Evolutionary conservation across 2,888 invertebrate species (phyloP).

Genomic region (Drosophila monieri): DNA sequence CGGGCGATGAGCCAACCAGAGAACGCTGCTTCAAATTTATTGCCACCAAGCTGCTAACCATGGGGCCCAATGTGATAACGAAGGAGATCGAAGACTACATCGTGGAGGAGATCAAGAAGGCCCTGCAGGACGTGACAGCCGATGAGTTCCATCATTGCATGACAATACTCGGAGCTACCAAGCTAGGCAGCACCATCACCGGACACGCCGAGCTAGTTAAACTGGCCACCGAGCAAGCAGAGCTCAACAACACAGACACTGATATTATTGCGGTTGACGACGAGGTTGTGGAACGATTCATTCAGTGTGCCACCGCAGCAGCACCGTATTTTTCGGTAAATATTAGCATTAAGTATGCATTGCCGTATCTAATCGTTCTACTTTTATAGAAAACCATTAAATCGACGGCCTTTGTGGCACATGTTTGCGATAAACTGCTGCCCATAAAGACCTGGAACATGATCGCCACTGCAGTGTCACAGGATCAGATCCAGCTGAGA

Average conservation of each 20-base stretch:
- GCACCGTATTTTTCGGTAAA: slow-evolving; percentile 94
- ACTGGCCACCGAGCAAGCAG: slow-evolving; percentile 93
- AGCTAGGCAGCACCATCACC: slow-evolving; percentile 90
- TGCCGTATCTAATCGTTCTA: slow-evolving; percentile 3
- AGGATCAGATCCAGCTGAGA: slow-evolving; percentile 89
- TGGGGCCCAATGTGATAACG: slow-evolving; percentile 91
- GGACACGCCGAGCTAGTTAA: slow-evolving; percentile 95
- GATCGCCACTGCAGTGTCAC: slow-evolving; percentile 86
- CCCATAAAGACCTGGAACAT: slow-evolving; percentile 89
- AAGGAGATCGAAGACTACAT: slow-evolving; percentile 94
- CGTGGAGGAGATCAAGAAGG: slow-evolving; percentile 93
- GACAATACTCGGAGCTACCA: slow-evolving; percentile 92
- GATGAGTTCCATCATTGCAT: slow-evolving; percentile 96
- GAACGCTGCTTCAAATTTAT: slow-evolving; percentile 95
- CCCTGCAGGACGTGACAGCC: slow-evolving; percentile 93
- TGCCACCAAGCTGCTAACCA: slow-evolving; percentile 91
- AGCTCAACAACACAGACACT: slow-evolving; percentile 88
- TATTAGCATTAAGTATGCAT: neutral
- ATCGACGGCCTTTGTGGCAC: slow-evolving; percentile 92
- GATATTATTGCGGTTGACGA: slow-evolving; percentile 85
- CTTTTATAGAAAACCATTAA: slow-evolving; percentile 90
- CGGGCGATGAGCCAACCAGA: slow-evolving; percentile 90
- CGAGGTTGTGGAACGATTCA: slow-evolving; percentile 90
- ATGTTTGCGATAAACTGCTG: slow-evolving; percentile 93
- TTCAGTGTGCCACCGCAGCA: slow-evolving; percentile 94